Evolutionary conservation across 1,140 invertebrate species (phyloP).

Genomic region (Drosophila obscura): DNA sequence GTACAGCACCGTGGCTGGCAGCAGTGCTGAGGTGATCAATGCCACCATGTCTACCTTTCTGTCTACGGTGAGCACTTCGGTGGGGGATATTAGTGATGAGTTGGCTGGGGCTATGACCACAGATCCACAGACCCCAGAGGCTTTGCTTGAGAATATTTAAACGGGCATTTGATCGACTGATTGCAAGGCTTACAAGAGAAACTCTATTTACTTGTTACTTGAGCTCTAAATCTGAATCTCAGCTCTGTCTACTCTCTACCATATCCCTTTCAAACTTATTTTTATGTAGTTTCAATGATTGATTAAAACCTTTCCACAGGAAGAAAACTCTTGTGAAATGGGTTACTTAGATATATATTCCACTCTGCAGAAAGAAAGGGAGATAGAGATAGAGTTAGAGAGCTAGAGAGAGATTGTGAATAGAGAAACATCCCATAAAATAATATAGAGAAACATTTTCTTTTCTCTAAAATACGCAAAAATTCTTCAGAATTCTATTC

Average conservation of each 20-base stretch:
- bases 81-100: conserved; percentile 73
- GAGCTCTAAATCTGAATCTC: no score
- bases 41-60: conserved; percentile 65
- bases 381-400: background rate
- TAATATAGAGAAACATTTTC: no score
- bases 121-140: conserved; percentile 76
- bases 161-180: conserved; percentile 11
- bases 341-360: no score
- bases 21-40: conserved; percentile 66
- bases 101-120: conserved; percentile 62
- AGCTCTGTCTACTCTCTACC: no score
- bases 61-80: conserved; percentile 63
- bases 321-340: no score
- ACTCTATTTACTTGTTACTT: no score
- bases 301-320: no score
- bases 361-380: background rate
- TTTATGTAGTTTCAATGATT: no score
- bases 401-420: background rate
- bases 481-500: no score
- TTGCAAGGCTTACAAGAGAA: background rate
- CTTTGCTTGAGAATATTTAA: conserved; percentile 77
- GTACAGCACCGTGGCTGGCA: conserved; percentile 59
- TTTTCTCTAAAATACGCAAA: no score
- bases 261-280: no score
- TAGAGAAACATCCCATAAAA: no score